Conservation (phyloP, 2,797 vertebrate genomes). For the Peromyscus eremicus region DNA sequence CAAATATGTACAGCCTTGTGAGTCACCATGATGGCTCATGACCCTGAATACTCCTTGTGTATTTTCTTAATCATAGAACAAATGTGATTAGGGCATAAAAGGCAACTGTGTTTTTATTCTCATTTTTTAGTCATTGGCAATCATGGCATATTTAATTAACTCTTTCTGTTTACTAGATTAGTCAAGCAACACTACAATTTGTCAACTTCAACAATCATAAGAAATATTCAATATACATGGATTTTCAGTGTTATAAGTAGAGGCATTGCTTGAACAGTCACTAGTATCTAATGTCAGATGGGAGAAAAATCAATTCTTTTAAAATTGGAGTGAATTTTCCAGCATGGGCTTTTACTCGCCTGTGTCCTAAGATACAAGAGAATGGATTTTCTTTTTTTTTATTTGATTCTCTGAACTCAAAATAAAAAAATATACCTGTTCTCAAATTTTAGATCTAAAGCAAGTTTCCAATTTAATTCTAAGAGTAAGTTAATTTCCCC, state of each 20-base stretch:
- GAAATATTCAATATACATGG: conserved; percentile 57
- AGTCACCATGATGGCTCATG: not conserved
- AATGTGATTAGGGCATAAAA: conserved; percentile 48
- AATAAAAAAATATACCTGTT: conserved; percentile 55
- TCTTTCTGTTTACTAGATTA: conserved; percentile 51
- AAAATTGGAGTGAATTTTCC: conserved; percentile 53
- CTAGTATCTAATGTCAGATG: conserved; percentile 2
- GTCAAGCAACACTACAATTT: conserved; percentile 47
- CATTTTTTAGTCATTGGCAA: conserved; percentile 29
- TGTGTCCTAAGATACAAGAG: conserved; percentile 18
- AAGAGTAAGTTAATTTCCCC: conserved; percentile 45
- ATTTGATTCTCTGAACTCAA: conserved; percentile 50
- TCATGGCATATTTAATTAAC: conserved; percentile 58
- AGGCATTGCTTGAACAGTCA: conserved; percentile 57
- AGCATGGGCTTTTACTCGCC: conserved; percentile 41
- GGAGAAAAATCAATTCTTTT: conserved; percentile 69
- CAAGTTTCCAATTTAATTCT: conserved; percentile 47
- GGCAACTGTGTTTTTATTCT: conserved; percentile 32
- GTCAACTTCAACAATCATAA: conserved; percentile 57
- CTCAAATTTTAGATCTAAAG: conserved; percentile 56
- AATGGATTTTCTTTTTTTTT: conserved; percentile 42
- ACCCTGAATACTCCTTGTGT: not conserved
- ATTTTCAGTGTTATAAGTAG: conserved; percentile 1
- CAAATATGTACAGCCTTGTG: not conserved
- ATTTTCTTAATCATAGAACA: conserved; percentile 16